These are phyloP conservation scores for Plemyria rubiginata DNA, from an alignment of 2,888 invertebrate genomes.

Conservation along the genomic window DNA sequence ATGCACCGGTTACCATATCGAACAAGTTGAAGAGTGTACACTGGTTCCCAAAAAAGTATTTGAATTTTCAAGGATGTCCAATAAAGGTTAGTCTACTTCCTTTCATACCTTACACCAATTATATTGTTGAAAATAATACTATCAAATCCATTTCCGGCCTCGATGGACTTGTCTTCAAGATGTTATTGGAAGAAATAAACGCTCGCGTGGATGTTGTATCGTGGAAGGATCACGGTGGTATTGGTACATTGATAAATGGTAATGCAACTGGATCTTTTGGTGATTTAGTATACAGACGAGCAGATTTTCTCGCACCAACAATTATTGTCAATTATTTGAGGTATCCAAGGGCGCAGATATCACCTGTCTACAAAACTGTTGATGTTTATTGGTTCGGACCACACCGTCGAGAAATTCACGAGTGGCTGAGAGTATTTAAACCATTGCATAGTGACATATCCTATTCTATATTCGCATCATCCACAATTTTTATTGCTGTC, in stretches of 20 bases:
- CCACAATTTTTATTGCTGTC: constrained; percentile 27
- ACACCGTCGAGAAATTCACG: constrained; percentile 50
- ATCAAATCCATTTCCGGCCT: constrained; percentile 50
- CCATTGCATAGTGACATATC: constrained; percentile 55
- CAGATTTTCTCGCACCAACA: constrained; percentile 57
- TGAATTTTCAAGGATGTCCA: constrained; percentile 61
- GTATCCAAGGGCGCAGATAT: constrained; percentile 49
- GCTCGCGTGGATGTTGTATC: constrained; percentile 50
- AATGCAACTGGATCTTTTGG: constrained; percentile 48
- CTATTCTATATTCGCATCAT: constrained; percentile 33
- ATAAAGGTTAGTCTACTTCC: constrained; percentile 49
- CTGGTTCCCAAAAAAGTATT: constrained; percentile 58
- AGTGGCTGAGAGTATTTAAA: constrained; percentile 56
- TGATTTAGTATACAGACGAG: constrained; percentile 49
- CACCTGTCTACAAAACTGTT: constrained; percentile 47
- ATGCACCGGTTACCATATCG: constrained; percentile 47
- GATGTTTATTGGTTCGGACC: constrained; percentile 61
- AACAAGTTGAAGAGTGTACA: constrained; percentile 31
- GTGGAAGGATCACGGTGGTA: constrained; percentile 37
- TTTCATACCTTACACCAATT: constrained; percentile 47
- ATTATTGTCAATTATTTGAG: constrained; percentile 47
- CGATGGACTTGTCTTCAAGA: constrained; percentile 51
- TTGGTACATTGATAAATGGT: constrained; percentile 49
- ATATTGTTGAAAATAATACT: constrained; percentile 45
- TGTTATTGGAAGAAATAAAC: constrained; percentile 52